A percentile compares a stretch with the other conserved stretches of the same genome.
Evolutionary conservation across 2,888 invertebrate species (phyloP).

Genomic region (Noctua comes): DNA sequence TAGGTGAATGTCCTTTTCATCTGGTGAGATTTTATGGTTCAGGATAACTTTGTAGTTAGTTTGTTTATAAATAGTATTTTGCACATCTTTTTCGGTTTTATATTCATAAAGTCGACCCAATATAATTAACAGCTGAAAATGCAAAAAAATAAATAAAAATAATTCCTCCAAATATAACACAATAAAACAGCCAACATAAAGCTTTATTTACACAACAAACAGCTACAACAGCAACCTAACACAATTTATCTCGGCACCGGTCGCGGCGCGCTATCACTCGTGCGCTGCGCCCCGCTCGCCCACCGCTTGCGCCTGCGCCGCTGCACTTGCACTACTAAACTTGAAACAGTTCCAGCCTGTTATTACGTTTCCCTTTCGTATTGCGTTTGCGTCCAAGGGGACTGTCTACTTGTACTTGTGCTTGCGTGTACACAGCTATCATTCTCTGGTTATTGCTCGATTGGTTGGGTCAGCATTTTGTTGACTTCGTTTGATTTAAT

Average conservation of each 20-base stretch:
- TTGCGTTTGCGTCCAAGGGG: constrained; percentile 62
- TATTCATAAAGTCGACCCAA: background rate
- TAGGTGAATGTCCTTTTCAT: constrained; percentile 42
- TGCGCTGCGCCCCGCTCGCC: constrained; percentile 62
- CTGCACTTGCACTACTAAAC: constrained; percentile 85
- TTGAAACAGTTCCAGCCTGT: constrained; percentile 81
- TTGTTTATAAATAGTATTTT: background rate
- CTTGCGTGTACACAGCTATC: constrained; percentile 39
- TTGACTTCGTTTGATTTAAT: background rate
- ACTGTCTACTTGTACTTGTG: constrained; percentile 44
- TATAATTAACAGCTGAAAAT: background rate
- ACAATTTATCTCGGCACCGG: constrained; percentile 60
- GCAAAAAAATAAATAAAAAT: background rate
- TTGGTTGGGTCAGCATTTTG: background rate
- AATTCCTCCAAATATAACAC: background rate
- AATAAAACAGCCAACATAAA: background rate
- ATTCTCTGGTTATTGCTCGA: constrained; percentile 14
- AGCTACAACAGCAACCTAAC: constrained; percentile 6
- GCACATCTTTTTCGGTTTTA: background rate
- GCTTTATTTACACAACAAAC: background rate
- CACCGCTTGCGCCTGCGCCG: constrained; percentile 70
- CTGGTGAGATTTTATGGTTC: background rate
- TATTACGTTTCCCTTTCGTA: constrained; percentile 83
- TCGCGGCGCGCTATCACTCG: constrained; percentile 55
- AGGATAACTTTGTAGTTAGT: constrained; percentile 1